Evolutionary conservation across 2,888 invertebrate genomes (phyloP), one percentile per base, ranked within the genome.

Genomic region (Ophonus ardosiacus): DNA sequence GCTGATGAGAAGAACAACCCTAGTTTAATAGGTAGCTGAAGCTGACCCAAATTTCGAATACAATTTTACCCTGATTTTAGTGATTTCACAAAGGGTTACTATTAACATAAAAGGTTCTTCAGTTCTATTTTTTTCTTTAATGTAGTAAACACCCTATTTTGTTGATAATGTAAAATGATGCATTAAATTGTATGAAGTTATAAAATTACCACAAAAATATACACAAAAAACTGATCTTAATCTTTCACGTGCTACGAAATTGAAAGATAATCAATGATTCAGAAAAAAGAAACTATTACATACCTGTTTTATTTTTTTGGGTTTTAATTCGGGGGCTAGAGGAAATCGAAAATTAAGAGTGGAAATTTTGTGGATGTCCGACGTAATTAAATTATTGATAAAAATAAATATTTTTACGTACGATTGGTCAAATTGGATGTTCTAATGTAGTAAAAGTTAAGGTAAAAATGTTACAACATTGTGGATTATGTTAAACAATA

Each of bases 21-120:
- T 68, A 6, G 31, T 43, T 17, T 74, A 74, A 74, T 74, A 74
- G 71, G 71, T 74, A 40, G n/a, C 68, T 68, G 68, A 63, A 40
- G n/a, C 68, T 68, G 68, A 63, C 63, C 68, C 68, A 68, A 74
- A 74, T 74, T 74, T 43, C 7, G 18, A 51, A 43, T 43, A 74
- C 71, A 74, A 74, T 74, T 74, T 74, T 74, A 74, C 43, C 71
- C 51, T 74, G 71, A 74, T 74, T 74, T 43, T 43, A 74, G 71
- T 74, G 71, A 18, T 74, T 74, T 74, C 40, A 68, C 71, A 18
- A 74, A 74, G 71, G 71, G 71, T 74, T 74, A 43, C 71, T 43
- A 74, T 74, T 74, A 74, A 74, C 71, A 74, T 74, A 74, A 74
- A 74, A 74, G 71, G 71, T 43, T 43, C 18, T 43, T 43, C 43